Conservation (phyloP, 2,113 vertebrate genomes). For the Bungarus multicinctus region DNA sequence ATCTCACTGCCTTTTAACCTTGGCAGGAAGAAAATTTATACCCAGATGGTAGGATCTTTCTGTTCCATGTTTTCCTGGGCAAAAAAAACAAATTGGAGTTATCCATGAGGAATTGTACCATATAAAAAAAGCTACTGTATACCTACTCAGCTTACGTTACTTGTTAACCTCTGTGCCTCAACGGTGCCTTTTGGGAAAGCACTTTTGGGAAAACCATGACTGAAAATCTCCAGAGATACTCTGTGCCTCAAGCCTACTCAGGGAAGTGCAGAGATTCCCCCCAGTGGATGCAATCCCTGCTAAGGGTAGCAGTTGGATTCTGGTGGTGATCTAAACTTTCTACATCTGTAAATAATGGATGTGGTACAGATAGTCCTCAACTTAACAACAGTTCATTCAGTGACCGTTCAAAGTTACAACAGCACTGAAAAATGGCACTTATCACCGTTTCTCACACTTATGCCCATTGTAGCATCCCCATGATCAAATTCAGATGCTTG, state of each 20-base stretch:
- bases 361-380: background rate
- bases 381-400: too few species aligned
- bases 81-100: background rate
- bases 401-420: too few species aligned
- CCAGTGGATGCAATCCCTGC: background rate
- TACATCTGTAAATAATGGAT: background rate
- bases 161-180: background rate
- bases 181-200: too few species aligned
- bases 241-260: background rate
- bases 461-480: too few species aligned
- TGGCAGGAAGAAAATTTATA: background rate
- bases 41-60: constrained; percentile 30
- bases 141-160: background rate
- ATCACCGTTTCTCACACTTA: too few species aligned
- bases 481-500: too few species aligned
- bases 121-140: background rate
- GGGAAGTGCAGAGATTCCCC: background rate
- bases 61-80: background rate
- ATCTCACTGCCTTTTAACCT: background rate
- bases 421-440: too few species aligned
- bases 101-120: background rate
- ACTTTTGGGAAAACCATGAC: too few species aligned
- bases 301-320: background rate
- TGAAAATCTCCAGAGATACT: background rate
- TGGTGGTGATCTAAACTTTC: background rate